phyloP scores from a whole-genome alignment of 2,888 invertebrate genomes.

The Molorchus minor region DNA sequence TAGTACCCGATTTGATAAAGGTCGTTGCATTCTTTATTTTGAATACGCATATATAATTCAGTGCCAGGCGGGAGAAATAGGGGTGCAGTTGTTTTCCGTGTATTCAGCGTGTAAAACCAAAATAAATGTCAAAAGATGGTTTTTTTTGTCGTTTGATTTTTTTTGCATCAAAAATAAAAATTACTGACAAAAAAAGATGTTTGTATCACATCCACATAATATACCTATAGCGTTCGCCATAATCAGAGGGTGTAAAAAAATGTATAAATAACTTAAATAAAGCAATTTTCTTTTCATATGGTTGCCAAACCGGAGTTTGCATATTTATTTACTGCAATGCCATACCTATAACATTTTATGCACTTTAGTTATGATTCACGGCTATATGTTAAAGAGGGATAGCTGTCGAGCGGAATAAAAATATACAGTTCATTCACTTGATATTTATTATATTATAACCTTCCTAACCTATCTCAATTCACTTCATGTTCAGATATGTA shows the following conservation, averaged over 20 bases:
- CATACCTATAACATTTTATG: slow-evolving; percentile 23
- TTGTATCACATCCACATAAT: no score
- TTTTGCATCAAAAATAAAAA: no score
- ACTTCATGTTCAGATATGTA: slow-evolving; percentile 43
- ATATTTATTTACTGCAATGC: slow-evolving; percentile 19
- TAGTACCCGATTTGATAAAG: no score
- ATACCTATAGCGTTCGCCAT: no score
- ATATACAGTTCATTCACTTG: slow-evolving; percentile 59
- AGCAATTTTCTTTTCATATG: slow-evolving; percentile 34
- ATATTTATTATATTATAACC: slow-evolving; percentile 62
- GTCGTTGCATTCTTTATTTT: no score
- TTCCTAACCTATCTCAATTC: slow-evolving; percentile 60
- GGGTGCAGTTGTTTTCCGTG: no score
- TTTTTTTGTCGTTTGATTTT: no score
- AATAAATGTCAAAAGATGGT: no score
- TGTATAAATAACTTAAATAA: slow-evolving; percentile 23
- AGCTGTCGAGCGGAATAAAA: slow-evolving; percentile 44
- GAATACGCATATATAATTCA: no score
- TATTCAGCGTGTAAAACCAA: no score
- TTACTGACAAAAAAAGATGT: no score
- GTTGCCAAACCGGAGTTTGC: slow-evolving; percentile 33
- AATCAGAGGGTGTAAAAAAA: background rate
- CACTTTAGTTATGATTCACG: slow-evolving; percentile 22
- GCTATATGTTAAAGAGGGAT: slow-evolving; percentile 33
- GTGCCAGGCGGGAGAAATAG: no score